Conservation (phyloP, 2,797 vertebrate genomes). For the Yasuhikotakia modesta region DNA sequence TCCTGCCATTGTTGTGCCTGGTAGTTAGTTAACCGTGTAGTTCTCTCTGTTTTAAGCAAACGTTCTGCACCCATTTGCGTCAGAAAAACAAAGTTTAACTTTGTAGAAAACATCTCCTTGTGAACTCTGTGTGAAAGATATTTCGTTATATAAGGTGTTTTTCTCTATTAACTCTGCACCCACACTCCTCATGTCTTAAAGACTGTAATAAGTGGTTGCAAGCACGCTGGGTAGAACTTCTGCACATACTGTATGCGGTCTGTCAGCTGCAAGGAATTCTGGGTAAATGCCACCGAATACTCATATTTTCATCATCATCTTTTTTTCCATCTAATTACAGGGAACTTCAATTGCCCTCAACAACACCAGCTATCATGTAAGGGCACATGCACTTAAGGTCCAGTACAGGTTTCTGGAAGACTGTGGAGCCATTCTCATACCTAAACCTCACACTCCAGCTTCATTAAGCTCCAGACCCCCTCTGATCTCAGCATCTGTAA, state of each 20-base stretch:
- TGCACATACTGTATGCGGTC: not conserved
- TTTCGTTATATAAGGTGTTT: slow-evolving; percentile 5
- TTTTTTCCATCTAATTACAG: not conserved
- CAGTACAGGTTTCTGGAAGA: not conserved
- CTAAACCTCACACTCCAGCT: not conserved
- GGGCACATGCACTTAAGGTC: no score
- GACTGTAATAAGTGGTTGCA: slow-evolving; percentile 35
- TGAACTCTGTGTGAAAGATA: slow-evolving; percentile 8
- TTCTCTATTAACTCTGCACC: slow-evolving; percentile 25
- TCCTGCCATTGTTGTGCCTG: not conserved
- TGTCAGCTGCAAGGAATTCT: slow-evolving; percentile 27
- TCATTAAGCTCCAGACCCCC: slow-evolving; percentile 38
- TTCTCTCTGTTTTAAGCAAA: not conserved
- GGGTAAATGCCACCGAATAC: not conserved
- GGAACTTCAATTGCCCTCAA: not conserved
- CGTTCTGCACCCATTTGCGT: not conserved
- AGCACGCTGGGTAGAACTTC: slow-evolving; percentile 5
- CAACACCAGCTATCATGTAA: not conserved
- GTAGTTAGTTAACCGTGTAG: not conserved
- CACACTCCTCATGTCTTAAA: slow-evolving; percentile 45
- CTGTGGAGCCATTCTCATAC: not conserved
- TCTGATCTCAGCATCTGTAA: slow-evolving; percentile 42
- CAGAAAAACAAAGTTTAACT: slow-evolving; percentile 24
- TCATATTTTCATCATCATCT: slow-evolving; percentile 1
- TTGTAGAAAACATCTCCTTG: not conserved